Base-by-base conservation (phyloP, 1,140 invertebrate species). In the Tetramorium parvispinum region DNA sequence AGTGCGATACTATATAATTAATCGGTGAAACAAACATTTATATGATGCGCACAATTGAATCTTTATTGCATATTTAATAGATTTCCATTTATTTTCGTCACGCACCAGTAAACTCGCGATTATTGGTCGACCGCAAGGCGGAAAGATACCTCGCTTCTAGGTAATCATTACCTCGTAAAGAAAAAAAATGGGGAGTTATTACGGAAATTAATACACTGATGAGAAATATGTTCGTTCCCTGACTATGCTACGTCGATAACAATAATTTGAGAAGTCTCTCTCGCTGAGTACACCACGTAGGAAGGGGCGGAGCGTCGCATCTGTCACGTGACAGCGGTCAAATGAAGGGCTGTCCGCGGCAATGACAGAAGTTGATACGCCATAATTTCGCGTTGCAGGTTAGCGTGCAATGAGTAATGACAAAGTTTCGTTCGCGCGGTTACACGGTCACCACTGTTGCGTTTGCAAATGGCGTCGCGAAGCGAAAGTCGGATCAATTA, bases 291-390 rank as follows among this genome's bases (percentile, higher is more conserved):
- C 21, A 5, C 7, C 18, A 37, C 7, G n/a, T 49, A 75, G 53
- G 79, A 82, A 81, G 66, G 78, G 78, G 78, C 73, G 85, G 66
- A 57, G 37, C 70, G 21, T 40, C 16, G 77, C 88, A 87, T 83
- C 82, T 89, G 87, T 82, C 85, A 81, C 73, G 81, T 49, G 71
- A 78, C 57, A 65, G 57, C 24, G 18, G 21, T 61, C 61, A 68
- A 83, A 89, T 78, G 51, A 86, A 46, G 37, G 70, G 59, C 51
- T 83, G 70, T 85, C 51, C 43, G 57, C 57, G 46, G 46, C 82
- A 77, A 57, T 51, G 57, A 78, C 88, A 89, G 70, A 89, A 88
- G 68, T 86, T 61, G 87, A 55, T 65, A 85, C 75, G 71, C 63
- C 57, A 46, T 85, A 86, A 89, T 88, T 89, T 88, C 24, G 83